Percentiles rank a stretch among this genome's conserved stretches.
Evolutionary conservation across 1,140 invertebrate species (phyloP).

Genomic region (Leptonema lineaticorne): DNA sequence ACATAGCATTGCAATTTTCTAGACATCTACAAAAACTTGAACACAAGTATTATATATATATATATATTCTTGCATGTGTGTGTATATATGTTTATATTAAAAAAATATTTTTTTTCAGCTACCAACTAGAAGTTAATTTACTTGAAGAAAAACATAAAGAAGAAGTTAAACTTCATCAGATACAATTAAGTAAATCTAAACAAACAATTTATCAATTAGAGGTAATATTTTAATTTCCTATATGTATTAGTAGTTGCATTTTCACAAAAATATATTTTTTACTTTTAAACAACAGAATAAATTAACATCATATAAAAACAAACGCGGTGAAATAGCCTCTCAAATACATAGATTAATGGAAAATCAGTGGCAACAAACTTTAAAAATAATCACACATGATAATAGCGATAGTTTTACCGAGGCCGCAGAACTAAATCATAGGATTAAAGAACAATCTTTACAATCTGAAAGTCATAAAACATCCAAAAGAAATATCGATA

Average conservation of each 20-base stretch:
- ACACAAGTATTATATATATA: constrained; percentile 55
- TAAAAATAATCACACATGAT: constrained; percentile 64
- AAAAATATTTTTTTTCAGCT: constrained; percentile 60
- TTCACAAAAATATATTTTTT: not conserved
- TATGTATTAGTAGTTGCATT: not conserved
- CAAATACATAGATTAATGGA: constrained; percentile 78
- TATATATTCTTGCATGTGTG: not conserved
- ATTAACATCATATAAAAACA: constrained; percentile 47
- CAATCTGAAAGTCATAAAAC: not conserved
- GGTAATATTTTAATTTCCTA: constrained; percentile 38
- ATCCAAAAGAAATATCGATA: not conserved
- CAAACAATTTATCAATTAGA: constrained; percentile 66
- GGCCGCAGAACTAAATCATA: not conserved
- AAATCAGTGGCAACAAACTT: constrained; percentile 73
- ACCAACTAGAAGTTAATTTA: constrained; percentile 69
- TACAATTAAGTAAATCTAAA: constrained; percentile 65
- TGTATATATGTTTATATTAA: constrained; percentile 2
- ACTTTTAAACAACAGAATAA: constrained; percentile 45
- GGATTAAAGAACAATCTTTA: not conserved
- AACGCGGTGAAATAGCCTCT: constrained; percentile 65
- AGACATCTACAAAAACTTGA: constrained; percentile 70
- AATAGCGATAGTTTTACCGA: not conserved
- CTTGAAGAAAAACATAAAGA: constrained; percentile 77
- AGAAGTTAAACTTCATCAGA: constrained; percentile 67
- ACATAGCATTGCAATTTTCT: constrained; percentile 67